Percentiles rank a stretch among this genome's conserved stretches.
Evolutionary conservation across 2,113 vertebrate species (phyloP).

Genomic region (Crotalus viridis): DNA sequence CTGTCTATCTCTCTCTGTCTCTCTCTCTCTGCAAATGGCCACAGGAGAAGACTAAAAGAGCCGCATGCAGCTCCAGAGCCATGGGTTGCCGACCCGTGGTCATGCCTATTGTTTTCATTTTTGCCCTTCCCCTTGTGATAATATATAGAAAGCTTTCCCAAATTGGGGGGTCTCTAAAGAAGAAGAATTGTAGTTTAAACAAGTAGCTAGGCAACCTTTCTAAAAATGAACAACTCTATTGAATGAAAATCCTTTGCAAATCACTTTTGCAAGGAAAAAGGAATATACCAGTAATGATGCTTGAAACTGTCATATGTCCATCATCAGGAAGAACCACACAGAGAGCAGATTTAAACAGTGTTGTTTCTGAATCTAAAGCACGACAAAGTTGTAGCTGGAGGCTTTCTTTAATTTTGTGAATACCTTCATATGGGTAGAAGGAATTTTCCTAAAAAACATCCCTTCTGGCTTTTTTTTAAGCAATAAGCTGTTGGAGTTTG

Average conservation of each 20-base stretch:
- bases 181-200: neutral
- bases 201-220: neutral
- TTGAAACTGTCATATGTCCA: neutral
- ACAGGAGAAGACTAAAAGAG: too few species aligned
- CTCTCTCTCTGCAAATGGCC: too few species aligned
- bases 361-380: neutral
- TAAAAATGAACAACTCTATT: neutral
- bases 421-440: conserved; percentile 37
- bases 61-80: too few species aligned
- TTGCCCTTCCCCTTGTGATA: neutral
- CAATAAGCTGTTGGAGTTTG: conserved; percentile 68
- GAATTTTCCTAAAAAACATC: conserved; percentile 59
- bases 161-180: neutral
- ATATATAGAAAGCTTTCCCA: neutral
- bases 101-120: neutral
- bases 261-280: neutral
- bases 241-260: neutral
- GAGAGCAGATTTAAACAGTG: neutral
- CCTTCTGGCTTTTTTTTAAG: conserved; percentile 67
- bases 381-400: neutral
- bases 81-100: too few species aligned
- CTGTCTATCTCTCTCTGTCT: too few species aligned
- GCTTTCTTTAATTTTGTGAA: neutral
- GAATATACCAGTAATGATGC: neutral
- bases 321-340: neutral